Conservation (phyloP, 2,113 vertebrate species). For the Nannobrachium achirus region DNA sequence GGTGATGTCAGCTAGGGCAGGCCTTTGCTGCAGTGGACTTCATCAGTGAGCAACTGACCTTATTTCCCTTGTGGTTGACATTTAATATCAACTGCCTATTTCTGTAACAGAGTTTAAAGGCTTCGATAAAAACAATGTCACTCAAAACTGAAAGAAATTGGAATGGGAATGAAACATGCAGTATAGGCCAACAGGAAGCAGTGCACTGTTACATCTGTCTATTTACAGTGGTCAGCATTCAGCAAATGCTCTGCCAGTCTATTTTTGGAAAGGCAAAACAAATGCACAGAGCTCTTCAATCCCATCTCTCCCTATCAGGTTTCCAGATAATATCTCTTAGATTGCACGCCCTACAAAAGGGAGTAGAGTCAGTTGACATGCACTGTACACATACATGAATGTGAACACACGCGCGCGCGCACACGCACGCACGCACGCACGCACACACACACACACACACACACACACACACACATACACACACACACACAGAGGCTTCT, state of each 20-base stretch:
- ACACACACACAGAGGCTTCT: background rate
- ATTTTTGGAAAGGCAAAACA: constrained; percentile 60
- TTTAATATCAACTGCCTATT: constrained; percentile 64
- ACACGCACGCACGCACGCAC: background rate
- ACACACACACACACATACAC: constrained; percentile 7
- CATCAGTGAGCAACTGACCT: constrained; percentile 49
- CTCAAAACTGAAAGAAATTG: background rate
- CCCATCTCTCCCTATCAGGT: constrained; percentile 35
- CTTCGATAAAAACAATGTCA: constrained; percentile 21
- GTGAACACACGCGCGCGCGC: background rate
- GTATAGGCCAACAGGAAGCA: constrained; percentile 5
- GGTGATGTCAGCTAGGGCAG: constrained; percentile 12
- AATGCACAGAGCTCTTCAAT: constrained; percentile 37
- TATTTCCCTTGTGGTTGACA: constrained; percentile 58
- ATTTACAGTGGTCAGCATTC: constrained; percentile 27
- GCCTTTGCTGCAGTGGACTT: constrained; percentile 32
- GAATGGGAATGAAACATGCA: background rate
- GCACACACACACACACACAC: constrained; percentile 10
- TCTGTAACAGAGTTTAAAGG: constrained; percentile 40
- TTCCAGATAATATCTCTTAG: constrained; percentile 31
- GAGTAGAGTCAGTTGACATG: background rate
- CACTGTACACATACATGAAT: background rate
- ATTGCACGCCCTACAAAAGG: background rate
- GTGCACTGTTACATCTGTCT: constrained; percentile 42
- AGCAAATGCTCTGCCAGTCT: constrained; percentile 32